Evolutionary conservation across 2,888 invertebrate genomes (phyloP).

Genomic region (Scrobipalpa atriplicella): DNA sequence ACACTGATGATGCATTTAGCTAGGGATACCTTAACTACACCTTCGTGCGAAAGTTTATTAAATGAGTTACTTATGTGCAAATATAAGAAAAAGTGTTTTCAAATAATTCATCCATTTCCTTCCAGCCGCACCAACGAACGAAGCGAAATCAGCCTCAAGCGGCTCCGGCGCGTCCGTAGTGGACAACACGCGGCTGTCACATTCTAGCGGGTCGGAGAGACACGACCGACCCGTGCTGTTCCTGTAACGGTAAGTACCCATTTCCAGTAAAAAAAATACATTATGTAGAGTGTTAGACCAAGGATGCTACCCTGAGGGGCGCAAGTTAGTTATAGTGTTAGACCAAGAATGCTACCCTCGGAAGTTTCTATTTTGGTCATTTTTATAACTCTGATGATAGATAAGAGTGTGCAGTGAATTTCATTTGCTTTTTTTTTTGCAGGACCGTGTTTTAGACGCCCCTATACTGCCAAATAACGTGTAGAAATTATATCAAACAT

Average conservation of each 20-base stretch:
- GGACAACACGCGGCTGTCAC: conserved; percentile 10
- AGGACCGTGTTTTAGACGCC: conserved; percentile 25
- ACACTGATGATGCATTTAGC: too few relatives aligned
- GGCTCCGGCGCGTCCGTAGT: conserved; percentile 17
- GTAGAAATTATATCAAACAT: conserved; percentile 24
- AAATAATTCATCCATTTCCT: not conserved
- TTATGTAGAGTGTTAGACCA: too few relatives aligned
- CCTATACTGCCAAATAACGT: conserved; percentile 27
- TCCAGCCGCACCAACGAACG: not conserved
- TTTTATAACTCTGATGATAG: too few relatives aligned
- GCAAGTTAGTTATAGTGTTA: too few relatives aligned
- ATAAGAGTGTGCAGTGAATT: too few relatives aligned
- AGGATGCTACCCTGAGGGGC: too few relatives aligned
- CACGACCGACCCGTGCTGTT: conserved; percentile 32
- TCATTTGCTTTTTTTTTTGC: conserved; percentile 15
- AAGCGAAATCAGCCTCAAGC: conserved; percentile 11
- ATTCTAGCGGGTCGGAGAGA: conserved; percentile 11
- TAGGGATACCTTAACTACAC: too few relatives aligned
- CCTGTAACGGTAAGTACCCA: conserved; percentile 31
- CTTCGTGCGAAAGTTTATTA: too few relatives aligned
- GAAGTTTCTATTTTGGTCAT: not conserved
- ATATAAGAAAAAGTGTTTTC: not conserved
- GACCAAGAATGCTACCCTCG: not conserved
- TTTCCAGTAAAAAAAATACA: too few relatives aligned
- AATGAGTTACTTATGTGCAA: too few relatives aligned